Base-by-base conservation (phyloP, 1,140 invertebrate genomes). In the Oryzaephilus surinamensis region DNA sequence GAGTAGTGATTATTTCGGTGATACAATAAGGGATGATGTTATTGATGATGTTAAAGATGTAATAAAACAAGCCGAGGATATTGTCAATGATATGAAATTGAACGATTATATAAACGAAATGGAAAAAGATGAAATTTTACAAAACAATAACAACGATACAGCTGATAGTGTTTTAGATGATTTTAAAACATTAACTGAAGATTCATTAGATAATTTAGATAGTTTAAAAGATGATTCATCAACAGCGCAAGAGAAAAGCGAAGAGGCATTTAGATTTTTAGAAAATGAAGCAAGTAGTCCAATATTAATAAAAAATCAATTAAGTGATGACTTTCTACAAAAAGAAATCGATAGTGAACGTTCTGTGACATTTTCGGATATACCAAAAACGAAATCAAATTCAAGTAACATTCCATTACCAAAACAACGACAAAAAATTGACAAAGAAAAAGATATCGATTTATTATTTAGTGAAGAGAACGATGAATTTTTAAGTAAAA, bases 231-330 rank as follows among this genome's bases (percentile, higher is more conserved):
- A 57, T 21, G 58, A 58, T 45, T 54, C 53, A 1, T 43, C 48
- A n/a, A 45, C 43, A 16, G 46, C 48, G 6, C 52, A 56, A 41
- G 46, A 51, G 37, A 61, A 57, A 28, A 60, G 54, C 30, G 57
- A 60, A 20, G 58, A 62, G 48, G 60, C 55, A 6, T 61, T 62
- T 31, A 55, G 37, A 41, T 61, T 61, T 36, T 47, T 62, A 26
- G 60, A 62, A 45, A 52, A 57, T 11, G 60, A 62, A 42, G 45
- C 43, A 8, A 57, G 55, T 5, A 57, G 52, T 35, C 59, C 54
- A 4, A 11, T 35, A 26, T 24, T n/a, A n/a, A n/a, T n/a, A n/a
- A n/a, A n/a, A n/a, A n/a, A n/a, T n/a, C n/a, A n/a, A n/a, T n/a
- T n/a, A n/a, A n/a, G n/a, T n/a, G n/a, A n/a, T n/a, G n/a, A n/a